Evolutionary conservation across 2,797 vertebrate species (phyloP).

Genomic region (Lophius americanus): DNA sequence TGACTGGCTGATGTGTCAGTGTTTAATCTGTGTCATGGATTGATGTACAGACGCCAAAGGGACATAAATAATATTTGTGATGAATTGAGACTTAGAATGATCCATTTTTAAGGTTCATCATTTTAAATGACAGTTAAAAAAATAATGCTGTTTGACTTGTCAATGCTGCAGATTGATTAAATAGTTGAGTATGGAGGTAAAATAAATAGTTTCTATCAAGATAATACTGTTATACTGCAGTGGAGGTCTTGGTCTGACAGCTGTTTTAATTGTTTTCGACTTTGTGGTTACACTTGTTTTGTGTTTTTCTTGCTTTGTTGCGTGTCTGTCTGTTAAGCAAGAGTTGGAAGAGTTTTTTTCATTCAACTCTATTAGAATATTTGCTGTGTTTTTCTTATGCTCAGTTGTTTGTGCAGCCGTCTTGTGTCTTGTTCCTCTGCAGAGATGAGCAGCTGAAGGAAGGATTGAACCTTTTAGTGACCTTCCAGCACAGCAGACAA

Average conservation of each 20-base stretch:
- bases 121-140: neutral
- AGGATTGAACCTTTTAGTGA: slow-evolving; percentile 62
- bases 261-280: too few species aligned
- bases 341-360: neutral
- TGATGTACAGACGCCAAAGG: neutral
- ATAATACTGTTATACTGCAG: too few species aligned
- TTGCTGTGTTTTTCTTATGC: too few species aligned
- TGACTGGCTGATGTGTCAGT: neutral
- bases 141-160: neutral
- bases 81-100: neutral
- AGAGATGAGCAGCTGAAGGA: slow-evolving; percentile 44
- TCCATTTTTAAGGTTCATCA: neutral
- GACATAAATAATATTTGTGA: neutral
- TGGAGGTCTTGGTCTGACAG: too few species aligned
- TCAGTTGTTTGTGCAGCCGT: slow-evolving; percentile 12
- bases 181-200: too few species aligned
- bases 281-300: too few species aligned
- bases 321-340: neutral
- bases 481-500: slow-evolving; percentile 55
- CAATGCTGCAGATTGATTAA: neutral
- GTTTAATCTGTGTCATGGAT: neutral
- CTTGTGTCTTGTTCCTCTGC: slow-evolving; percentile 25
- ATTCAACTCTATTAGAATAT: neutral
- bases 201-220: too few species aligned
- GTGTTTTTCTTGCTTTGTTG: neutral